Conservation (phyloP, 2,888 invertebrate species). For the Drosophila greeni region DNA sequence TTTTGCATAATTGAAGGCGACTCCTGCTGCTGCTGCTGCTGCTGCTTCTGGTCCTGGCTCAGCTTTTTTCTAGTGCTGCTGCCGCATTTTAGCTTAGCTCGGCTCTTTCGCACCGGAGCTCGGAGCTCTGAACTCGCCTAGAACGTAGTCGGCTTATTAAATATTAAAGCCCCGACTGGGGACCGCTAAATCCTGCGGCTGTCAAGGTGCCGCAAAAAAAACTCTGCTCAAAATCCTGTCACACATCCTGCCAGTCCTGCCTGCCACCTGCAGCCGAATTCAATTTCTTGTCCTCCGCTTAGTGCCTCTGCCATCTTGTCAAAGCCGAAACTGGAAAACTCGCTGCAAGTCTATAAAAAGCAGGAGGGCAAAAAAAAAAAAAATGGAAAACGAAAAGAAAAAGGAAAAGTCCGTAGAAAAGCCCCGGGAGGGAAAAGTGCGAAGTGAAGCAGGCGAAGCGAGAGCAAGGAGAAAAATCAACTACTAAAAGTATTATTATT, state of each 20-base stretch:
- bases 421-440: constrained; percentile 10
- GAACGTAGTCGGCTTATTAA: constrained; percentile 59
- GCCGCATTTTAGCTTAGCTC: constrained; percentile 26
- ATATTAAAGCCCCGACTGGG: constrained; percentile 57
- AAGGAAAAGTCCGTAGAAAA: constrained; percentile 9
- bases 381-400: not conserved
- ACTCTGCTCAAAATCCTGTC: constrained; percentile 57
- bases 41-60: constrained; percentile 4
- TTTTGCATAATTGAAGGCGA: constrained; percentile 44
- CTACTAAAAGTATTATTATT: constrained; percentile 59
- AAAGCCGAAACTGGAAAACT: constrained; percentile 44
- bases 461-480: constrained; percentile 38
- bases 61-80: not conserved
- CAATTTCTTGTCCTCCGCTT: constrained; percentile 56
- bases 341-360: constrained; percentile 41
- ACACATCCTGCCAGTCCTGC: constrained; percentile 56
- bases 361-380: not conserved
- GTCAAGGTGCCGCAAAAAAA: constrained; percentile 47
- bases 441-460: constrained; percentile 4
- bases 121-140: constrained; percentile 15
- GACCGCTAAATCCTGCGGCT: constrained; percentile 66
- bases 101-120: constrained; percentile 10
- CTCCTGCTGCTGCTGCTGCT: constrained; percentile 8
- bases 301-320: constrained; percentile 35
- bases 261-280: constrained; percentile 64